A percentile compares a stretch with the other conserved stretches of the same genome.
These are phyloP conservation scores for Oxyscelio sp. DNA, from an alignment of 2,888 invertebrate species.

Conservation along the genomic window DNA sequence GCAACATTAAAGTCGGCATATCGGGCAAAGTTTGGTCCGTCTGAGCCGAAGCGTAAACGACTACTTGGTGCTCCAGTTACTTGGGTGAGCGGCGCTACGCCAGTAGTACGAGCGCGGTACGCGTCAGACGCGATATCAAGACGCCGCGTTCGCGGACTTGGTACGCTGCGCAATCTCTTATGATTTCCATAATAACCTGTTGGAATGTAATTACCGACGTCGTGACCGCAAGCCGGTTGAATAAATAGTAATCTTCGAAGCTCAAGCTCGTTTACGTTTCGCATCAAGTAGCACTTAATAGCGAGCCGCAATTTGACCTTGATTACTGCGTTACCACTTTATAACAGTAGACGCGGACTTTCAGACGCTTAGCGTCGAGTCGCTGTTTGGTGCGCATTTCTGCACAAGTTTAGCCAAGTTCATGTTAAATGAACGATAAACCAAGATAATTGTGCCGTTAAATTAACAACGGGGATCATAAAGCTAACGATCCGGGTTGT, in stretches of 20 bases:
- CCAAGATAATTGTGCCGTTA: no score
- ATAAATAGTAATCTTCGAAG: slow-evolving; percentile 55
- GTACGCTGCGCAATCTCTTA: no score
- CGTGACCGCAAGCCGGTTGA: slow-evolving; percentile 30
- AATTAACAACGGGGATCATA: no score
- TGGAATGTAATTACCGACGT: slow-evolving; percentile 49
- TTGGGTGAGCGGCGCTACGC: not conserved
- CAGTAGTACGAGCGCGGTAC: slow-evolving; percentile 40
- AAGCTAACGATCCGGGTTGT: no score
- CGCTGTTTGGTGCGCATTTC: not conserved
- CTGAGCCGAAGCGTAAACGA: slow-evolving; percentile 53
- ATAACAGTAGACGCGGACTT: slow-evolving; percentile 20
- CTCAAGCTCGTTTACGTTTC: slow-evolving; percentile 34
- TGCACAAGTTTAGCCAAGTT: not conserved
- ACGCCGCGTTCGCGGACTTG: no score
- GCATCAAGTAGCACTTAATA: slow-evolving; percentile 30
- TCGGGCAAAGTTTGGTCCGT: slow-evolving; percentile 31
- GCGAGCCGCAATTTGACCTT: slow-evolving; percentile 51
- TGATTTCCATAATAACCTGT: slow-evolving; percentile 60
- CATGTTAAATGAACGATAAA: no score
- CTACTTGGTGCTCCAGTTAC: slow-evolving; percentile 11
- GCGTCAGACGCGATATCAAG: slow-evolving; percentile 57
- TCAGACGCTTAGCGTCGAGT: slow-evolving; percentile 11
- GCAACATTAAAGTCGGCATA: slow-evolving; percentile 15
- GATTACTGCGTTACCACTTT: slow-evolving; percentile 33